Base-by-base conservation (phyloP, 1,140 invertebrate species). In the Eurosta solidaginis region DNA sequence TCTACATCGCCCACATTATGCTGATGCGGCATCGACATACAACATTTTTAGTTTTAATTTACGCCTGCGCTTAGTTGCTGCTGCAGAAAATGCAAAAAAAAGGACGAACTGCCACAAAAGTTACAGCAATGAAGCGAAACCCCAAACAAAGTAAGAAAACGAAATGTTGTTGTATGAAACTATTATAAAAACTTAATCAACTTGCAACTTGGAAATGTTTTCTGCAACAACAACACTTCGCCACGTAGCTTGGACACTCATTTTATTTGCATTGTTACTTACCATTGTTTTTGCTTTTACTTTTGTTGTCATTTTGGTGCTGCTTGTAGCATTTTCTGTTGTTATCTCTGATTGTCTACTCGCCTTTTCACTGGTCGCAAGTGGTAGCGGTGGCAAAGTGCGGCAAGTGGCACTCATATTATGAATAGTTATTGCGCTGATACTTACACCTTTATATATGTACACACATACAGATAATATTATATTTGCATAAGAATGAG, bases 401-500 rank as follows among this genome's bases (percentile, higher is more conserved):
- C 45, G 45, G 59, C 59, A 68, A 68, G 59, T 68, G 59, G 59
- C 59, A 68, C 59, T 68, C 59, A 22, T 68, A 68, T 68, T 40
- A 68, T 68, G 22, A n/a, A n/a, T n/a, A n/a, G n/a, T n/a, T n/a
- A 36, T 68, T 40, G 33, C 59, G 29, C 29, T 68, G 36, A 68
- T 52, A n/a, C n/a, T n/a, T n/a, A n/a, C n/a, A n/a, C n/a, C n/a
- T n/a, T n/a, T n/a, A n/a, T n/a, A n/a, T n/a, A n/a, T n/a, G n/a
- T n/a, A n/a, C n/a, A n/a, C n/a, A n/a, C n/a, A n/a, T n/a, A n/a
- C n/a, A n/a, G n/a, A n/a, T n/a, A n/a, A n/a, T n/a, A n/a, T n/a
- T n/a, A n/a, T 68, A 68, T 68, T 68, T 68, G 59, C 59, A 68
- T 68, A 68, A 20, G 59, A 63, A 42, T 68, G 59, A 20, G 59